A percentile compares a stretch with the other conserved stretches of the same genome.
Conservation (phyloP, 2,888 invertebrate species). For the Trichacis sp. region DNA sequence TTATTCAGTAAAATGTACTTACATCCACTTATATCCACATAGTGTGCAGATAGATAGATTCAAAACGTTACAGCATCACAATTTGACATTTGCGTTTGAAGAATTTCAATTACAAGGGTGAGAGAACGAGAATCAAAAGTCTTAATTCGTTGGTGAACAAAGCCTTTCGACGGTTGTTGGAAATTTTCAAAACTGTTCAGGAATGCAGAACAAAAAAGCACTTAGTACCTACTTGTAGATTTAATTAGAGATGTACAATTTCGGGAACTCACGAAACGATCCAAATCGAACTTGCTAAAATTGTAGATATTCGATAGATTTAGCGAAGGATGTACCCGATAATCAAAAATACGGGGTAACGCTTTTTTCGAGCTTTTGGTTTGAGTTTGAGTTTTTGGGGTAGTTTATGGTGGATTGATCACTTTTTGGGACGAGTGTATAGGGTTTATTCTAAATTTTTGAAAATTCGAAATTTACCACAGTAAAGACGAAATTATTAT, state of each 20-base stretch:
- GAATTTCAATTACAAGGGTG: background rate
- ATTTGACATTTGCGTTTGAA: too few species aligned
- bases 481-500: too few species aligned
- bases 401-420: too few species aligned
- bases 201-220: slow-evolving; percentile 23
- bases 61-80: too few species aligned
- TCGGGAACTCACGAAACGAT: slow-evolving; percentile 26
- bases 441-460: too few species aligned
- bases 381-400: too few species aligned
- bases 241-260: slow-evolving; percentile 31
- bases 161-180: slow-evolving; percentile 17
- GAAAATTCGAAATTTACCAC: too few species aligned
- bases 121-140: background rate
- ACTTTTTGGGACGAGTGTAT: too few species aligned
- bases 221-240: slow-evolving; percentile 21
- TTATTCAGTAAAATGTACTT: background rate
- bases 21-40: too few species aligned
- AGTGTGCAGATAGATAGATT: too few species aligned
- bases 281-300: slow-evolving; percentile 32
- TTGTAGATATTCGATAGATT: slow-evolving; percentile 37
- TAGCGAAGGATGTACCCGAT: slow-evolving; percentile 41
- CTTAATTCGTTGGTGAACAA: background rate
- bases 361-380: too few species aligned
- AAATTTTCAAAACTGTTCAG: slow-evolving; percentile 24
- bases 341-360: slow-evolving; percentile 4